Evolutionary conservation across 2,888 invertebrate genomes (phyloP).

Genomic region (Agonopterix alstromeriana): DNA sequence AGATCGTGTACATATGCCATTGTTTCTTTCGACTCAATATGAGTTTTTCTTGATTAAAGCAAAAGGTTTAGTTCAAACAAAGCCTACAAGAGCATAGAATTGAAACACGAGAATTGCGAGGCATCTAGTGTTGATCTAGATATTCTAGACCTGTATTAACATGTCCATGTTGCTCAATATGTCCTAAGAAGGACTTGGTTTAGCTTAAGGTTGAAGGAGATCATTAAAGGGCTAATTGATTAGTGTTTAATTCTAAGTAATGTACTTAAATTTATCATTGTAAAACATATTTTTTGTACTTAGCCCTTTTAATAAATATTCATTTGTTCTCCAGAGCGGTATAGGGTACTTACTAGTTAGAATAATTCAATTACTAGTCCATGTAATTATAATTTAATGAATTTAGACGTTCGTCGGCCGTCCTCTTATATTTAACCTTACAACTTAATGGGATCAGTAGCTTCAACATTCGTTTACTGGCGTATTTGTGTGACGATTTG

Average conservation of each 20-base stretch:
- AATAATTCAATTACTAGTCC: slow-evolving; percentile 76
- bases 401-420: slow-evolving; percentile 59
- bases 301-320: slow-evolving; percentile 37
- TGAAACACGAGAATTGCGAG: not conserved
- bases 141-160: slow-evolving; percentile 41
- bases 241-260: slow-evolving; percentile 45
- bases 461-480: too few species aligned
- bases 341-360: slow-evolving; percentile 75
- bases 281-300: slow-evolving; percentile 24
- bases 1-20: too few species aligned
- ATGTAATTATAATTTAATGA: slow-evolving; percentile 69
- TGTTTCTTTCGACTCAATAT: slow-evolving; percentile 11
- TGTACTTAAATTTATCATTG: slow-evolving; percentile 28
- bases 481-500: too few species aligned
- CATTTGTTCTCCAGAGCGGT: slow-evolving; percentile 67
- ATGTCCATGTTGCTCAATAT: slow-evolving; percentile 74
- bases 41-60: slow-evolving; percentile 20
- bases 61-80: not conserved
- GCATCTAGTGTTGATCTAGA: not conserved
- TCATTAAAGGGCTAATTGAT: slow-evolving; percentile 54
- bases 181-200: slow-evolving; percentile 54
- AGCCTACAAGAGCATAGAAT: not conserved
- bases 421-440: slow-evolving; percentile 11
- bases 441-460: too few species aligned
- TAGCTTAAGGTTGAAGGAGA: slow-evolving; percentile 63